Conservation (phyloP, 2,797 vertebrate species). For the Denticeps clupeoides region DNA sequence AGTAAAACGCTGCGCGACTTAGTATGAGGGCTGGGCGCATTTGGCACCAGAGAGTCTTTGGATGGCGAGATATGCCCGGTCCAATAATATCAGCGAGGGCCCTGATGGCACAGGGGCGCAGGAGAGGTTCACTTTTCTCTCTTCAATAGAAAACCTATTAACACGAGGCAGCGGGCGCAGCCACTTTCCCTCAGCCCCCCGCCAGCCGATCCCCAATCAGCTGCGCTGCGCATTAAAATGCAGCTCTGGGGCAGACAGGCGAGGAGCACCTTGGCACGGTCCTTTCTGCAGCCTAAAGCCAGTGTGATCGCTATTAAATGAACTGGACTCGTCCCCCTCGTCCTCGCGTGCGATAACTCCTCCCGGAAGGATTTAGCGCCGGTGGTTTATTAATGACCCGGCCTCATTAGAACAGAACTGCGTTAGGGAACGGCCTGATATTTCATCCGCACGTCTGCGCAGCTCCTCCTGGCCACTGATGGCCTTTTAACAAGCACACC, state of each 20-base stretch:
- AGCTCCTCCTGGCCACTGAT: neutral
- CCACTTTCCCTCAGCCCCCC: slow-evolving; percentile 8
- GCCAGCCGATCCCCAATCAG: slow-evolving; percentile 7
- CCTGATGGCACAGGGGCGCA: slow-evolving; percentile 6
- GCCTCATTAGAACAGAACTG: slow-evolving; percentile 7
- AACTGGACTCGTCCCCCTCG: neutral
- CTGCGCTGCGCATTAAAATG: slow-evolving; percentile 3
- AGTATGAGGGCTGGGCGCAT: no score
- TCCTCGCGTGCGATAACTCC: neutral
- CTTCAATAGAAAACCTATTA: slow-evolving; percentile 24
- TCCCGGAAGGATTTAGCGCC: neutral
- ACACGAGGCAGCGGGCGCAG: slow-evolving; percentile 7
- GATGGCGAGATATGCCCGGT: neutral
- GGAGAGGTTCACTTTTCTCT: slow-evolving; percentile 15
- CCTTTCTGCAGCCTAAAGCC: slow-evolving; percentile 4
- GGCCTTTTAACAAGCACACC: neutral
- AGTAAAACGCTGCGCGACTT: no score
- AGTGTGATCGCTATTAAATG: slow-evolving; percentile 17
- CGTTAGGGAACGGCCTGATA: neutral
- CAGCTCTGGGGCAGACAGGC: neutral
- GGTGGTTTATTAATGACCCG: neutral
- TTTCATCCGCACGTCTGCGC: neutral
- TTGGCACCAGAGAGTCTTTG: no score
- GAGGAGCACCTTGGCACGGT: slow-evolving; percentile 3
- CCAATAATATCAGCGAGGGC: neutral